Percentiles rank a stretch among this genome's conserved stretches.
phyloP scores from a whole-genome alignment of 2,888 invertebrate genomes.

The Pandemis heparana region DNA sequence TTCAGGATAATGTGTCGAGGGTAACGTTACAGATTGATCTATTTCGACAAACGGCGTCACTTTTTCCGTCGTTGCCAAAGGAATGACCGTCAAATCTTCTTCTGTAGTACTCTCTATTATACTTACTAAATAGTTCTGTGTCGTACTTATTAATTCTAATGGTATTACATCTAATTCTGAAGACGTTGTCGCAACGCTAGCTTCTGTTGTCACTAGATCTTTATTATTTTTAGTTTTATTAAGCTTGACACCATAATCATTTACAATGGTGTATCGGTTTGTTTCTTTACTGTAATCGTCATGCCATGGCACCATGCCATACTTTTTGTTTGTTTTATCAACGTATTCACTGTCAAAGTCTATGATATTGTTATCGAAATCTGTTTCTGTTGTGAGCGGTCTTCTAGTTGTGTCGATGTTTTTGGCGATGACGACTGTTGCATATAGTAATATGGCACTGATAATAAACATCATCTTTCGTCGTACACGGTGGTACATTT shows the following conservation, averaged over 20 bases:
- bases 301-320: conserved; percentile 66
- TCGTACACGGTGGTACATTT: conserved; percentile 71
- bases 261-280: conserved; percentile 70
- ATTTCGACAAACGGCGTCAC: conserved; percentile 57
- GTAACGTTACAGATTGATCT: conserved; percentile 65
- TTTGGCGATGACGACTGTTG: conserved; percentile 55
- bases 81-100: conserved; percentile 75
- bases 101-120: conserved; percentile 71
- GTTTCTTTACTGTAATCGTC: conserved; percentile 67
- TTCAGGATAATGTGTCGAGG: conserved; percentile 61
- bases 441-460: conserved; percentile 65
- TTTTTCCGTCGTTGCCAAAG: conserved; percentile 67
- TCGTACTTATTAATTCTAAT: conserved; percentile 76
- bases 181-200: conserved; percentile 55
- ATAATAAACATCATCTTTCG: conserved; percentile 68
- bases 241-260: conserved; percentile 51
- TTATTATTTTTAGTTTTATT: conserved; percentile 44
- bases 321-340: conserved; percentile 70
- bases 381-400: conserved; percentile 50
- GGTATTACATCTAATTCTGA: conserved; percentile 72
- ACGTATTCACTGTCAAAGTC: conserved; percentile 77
- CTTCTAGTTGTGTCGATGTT: conserved; percentile 57
- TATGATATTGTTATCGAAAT: conserved; percentile 73
- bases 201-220: conserved; percentile 43
- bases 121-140: conserved; percentile 64